phyloP scores from a whole-genome alignment of 2,888 invertebrate species.

The Bombyx huttoni region DNA sequence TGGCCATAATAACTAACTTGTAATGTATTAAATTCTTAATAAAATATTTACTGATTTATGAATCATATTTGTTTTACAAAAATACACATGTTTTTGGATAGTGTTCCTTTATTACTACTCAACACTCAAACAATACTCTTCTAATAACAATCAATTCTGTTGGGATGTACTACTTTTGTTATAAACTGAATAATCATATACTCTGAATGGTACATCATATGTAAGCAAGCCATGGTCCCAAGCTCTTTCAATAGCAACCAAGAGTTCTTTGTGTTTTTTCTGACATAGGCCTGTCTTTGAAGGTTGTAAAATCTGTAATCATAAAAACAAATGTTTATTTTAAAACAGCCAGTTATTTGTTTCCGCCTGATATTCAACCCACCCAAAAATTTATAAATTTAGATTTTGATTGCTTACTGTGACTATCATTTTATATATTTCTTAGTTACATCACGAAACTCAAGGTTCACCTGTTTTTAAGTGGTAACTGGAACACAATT shows the following conservation, averaged over 20 bases:
- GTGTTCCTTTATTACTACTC: not conserved
- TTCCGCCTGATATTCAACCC: too few species aligned
- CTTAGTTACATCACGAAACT: too few species aligned
- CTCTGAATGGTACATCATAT: slow-evolving; percentile 87
- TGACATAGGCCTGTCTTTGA: slow-evolving; percentile 87
- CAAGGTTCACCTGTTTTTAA: too few species aligned
- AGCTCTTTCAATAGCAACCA: slow-evolving; percentile 84
- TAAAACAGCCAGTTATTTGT: too few species aligned
- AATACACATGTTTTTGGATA: slow-evolving; percentile 8
- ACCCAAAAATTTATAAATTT: too few species aligned
- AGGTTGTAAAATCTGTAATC: slow-evolving; percentile 71
- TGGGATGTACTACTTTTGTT: slow-evolving; percentile 16
- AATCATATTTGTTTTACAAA: slow-evolving; percentile 9
- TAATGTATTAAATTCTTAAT: slow-evolving; percentile 12
- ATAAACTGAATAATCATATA: slow-evolving; percentile 88
- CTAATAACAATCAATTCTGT: not conserved
- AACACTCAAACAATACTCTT: not conserved
- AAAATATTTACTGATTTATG: slow-evolving; percentile 8
- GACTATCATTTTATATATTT: too few species aligned
- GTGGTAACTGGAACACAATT: too few species aligned
- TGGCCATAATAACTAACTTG: slow-evolving; percentile 7
- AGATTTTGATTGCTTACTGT: too few species aligned
- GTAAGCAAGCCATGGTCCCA: slow-evolving; percentile 85
- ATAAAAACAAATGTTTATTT: slow-evolving; percentile 2
- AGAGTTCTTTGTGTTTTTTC: slow-evolving; percentile 80